Base-by-base conservation (phyloP, 2,113 vertebrate species). In the Uria lomvia region DNA sequence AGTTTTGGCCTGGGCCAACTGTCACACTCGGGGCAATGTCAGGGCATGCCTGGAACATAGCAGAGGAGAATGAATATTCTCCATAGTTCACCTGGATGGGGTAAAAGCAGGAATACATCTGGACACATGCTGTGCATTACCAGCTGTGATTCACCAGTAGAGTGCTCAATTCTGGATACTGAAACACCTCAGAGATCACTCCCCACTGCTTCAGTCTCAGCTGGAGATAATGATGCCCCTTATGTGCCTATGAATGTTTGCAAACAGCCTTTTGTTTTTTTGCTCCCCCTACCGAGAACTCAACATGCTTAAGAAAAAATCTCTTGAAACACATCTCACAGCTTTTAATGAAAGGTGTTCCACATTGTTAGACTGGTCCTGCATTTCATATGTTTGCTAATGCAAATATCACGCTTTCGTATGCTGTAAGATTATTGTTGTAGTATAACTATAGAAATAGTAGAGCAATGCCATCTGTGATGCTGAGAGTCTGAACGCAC, bases 401-500 rank as follows among this genome's bases (percentile, higher is more conserved):
- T 42, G 85, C 45, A 96, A 60, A 67, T 58, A 65, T n/a, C 77
- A 82, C 1, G 2, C 52, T 59, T 86, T 38, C 63, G 23, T 60
- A 56, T 50, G 59, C 72, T 77, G 5, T 50, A 70, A 62, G 55
- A 70, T 84, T 47, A 63, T 36, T 77, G 29, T 52, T 75, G 42
- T 63, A 6, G 2, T 81, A 5, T 11, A 63, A 74, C 53, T 77
- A 47, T 2, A 70, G 68, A 77, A 86, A 74, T 20, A 63, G 45
- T 38, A 86, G 36, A 73, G 19, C 52, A 77, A 34, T 80, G 71
- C 85, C 74, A 94, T 93, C 82, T 95, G 90, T 90, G 92, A 62
- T 88, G 38, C 1, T 76, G 42, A 90, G 42, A 82, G 55, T 77
- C 20, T 1, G 86, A 94, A 89, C 1, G 5, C 24, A 43, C 43